phyloP scores from a whole-genome alignment of 1,140 invertebrate species.

The Triops longicaudatus region DNA sequence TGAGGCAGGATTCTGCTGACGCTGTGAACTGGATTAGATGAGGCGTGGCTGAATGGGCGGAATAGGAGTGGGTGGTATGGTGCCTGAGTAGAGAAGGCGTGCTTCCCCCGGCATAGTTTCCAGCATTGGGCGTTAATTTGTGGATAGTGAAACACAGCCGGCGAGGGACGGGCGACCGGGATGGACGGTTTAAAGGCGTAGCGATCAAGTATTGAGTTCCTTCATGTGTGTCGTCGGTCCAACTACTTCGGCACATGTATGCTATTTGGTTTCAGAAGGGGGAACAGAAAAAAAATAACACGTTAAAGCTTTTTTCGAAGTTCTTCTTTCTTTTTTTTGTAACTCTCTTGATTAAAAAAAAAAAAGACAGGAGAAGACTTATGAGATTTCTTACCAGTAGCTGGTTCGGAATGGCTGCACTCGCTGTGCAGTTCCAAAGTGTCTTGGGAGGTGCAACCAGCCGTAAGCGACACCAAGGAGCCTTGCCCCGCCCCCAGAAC shows the following conservation, averaged over 20 bases:
- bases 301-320: neutral
- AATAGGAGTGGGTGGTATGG: slow-evolving; percentile 1
- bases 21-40: neutral
- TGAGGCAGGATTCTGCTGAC: slow-evolving; percentile 20
- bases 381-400: slow-evolving; percentile 20
- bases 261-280: neutral
- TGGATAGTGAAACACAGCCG: slow-evolving; percentile 25
- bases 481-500: slow-evolving; percentile 1
- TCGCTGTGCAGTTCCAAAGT: slow-evolving; percentile 25
- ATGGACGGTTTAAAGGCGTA: slow-evolving; percentile 24
- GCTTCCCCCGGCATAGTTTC: neutral
- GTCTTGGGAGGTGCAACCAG: slow-evolving; percentile 24
- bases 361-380: neutral
- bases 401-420: slow-evolving; percentile 24
- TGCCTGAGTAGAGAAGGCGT: neutral
- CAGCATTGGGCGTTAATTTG: neutral
- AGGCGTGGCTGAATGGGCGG: neutral
- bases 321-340: neutral
- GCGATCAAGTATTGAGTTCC: slow-evolving; percentile 26
- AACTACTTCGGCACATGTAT: slow-evolving; percentile 26
- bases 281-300: neutral
- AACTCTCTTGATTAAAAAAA: neutral
- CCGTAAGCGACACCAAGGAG: slow-evolving; percentile 20
- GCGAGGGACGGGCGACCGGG: slow-evolving; percentile 8
- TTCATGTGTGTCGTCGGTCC: slow-evolving; percentile 22